These are phyloP conservation scores for Barnardius zonarius DNA, from an alignment of 2,113 vertebrate species.

Conservation along the genomic window DNA sequence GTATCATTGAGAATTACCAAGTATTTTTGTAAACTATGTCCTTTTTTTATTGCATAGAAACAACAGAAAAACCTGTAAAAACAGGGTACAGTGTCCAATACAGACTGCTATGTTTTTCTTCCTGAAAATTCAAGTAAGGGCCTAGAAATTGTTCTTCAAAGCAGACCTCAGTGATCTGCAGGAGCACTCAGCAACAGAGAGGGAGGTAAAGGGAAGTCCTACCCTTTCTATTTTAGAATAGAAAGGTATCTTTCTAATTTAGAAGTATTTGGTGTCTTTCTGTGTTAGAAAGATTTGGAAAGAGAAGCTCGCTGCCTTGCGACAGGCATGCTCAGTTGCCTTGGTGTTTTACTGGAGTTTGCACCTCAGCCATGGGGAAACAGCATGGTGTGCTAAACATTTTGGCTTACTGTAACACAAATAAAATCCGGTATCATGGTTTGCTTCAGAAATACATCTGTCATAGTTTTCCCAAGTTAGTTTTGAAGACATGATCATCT, in stretches of 20 bases:
- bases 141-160: neutral
- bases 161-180: neutral
- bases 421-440: neutral
- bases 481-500: neutral
- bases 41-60: neutral
- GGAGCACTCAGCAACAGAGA: neutral
- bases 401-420: neutral
- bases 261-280: neutral
- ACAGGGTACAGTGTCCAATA: neutral
- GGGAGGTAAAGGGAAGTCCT: neutral
- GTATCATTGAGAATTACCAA: neutral
- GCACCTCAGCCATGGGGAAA: neutral
- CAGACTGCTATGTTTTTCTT: neutral
- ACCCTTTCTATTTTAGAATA: neutral
- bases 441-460: neutral
- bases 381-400: neutral
- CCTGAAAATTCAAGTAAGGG: neutral
- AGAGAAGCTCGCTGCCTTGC: neutral
- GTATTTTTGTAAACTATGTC: neutral
- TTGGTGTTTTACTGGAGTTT: neutral
- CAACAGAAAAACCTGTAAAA: neutral
- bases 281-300: neutral
- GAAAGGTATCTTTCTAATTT: neutral
- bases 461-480: neutral
- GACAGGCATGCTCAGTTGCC: neutral